Base-by-base conservation (phyloP, 2,888 invertebrate species). In the Macaria liturata region DNA sequence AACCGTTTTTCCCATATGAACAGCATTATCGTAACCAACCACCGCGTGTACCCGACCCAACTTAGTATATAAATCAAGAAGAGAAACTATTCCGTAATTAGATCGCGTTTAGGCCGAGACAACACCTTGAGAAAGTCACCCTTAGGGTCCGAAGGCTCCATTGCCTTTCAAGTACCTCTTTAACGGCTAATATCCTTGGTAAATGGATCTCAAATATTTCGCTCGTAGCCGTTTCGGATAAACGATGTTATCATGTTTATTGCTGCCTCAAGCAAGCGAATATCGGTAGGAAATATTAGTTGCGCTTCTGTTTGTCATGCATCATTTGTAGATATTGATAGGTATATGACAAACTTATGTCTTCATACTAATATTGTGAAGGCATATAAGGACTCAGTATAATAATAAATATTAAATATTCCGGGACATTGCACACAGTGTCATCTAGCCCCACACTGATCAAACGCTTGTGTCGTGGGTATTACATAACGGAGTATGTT, bases 41-140 rank as follows among this genome's bases (percentile, higher is more conserved):
- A 80, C 76, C 73, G 84, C 85, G 84, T 81, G 77, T 87, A 86
- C 83, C 80, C 82, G 80, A 78, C 83, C 83, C 83, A 92, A 92
- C 91, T 92, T 90, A 83, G 88, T 88, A 91, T 91, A 92, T 92
- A 92, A 92, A 92, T 92, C 92, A 92, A 91, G 90, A 88, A 91
- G 91, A 86, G 85, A 90, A 92, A 92, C 92, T 92, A 92, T 92
- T 92, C 87, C 84, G 91, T 91, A 92, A 92, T 92, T 92, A 92
- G 92, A 92, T 92, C 90, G 91, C 84, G 88, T 91, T 92, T 91
- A 92, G 90, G 83, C 79, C 75, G 82, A 86, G 83, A 86, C 85
- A 86, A 90, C 90, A 91, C 90, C 91, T 88, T 88, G 86, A 88
- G 86, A 83, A 81, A 75, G 82, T 81, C 82, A 84, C 83, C 86